Percentiles rank a stretch among this genome's conserved stretches.
Evolutionary conservation across 2,113 vertebrate genomes (phyloP).

Genomic region (Alaudala cheleensis): DNA sequence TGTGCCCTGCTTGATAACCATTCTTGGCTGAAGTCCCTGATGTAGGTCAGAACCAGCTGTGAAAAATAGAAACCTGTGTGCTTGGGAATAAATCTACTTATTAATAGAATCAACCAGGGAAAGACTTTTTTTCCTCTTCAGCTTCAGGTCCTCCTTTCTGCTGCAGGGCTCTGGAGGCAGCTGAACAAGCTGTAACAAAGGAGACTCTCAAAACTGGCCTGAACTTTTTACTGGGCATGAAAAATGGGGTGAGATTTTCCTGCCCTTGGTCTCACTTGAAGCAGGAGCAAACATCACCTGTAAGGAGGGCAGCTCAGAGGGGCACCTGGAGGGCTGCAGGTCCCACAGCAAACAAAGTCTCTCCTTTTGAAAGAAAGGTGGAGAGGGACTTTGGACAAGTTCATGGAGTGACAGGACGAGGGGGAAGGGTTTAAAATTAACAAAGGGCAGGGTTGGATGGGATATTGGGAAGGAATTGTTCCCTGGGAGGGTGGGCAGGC

Average conservation of each 20-base stretch:
- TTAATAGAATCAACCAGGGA: not conserved
- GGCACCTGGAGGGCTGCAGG: not conserved
- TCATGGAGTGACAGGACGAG: rapidly evolving
- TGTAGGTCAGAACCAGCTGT: not conserved
- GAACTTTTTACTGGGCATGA: not conserved
- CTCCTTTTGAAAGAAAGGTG: not conserved
- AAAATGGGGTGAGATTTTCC: not conserved
- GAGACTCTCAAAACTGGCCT: not conserved
- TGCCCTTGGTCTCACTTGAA: not conserved
- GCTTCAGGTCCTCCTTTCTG: not conserved
- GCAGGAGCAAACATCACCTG: not conserved
- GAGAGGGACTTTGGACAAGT: not conserved
- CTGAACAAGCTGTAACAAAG: not conserved
- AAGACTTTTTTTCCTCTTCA: not conserved
- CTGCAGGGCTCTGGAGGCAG: not conserved
- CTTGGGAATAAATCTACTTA: not conserved
- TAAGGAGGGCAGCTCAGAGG: not conserved
- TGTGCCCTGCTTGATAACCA: not conserved
- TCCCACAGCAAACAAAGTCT: not conserved
- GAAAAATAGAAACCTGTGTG: not conserved
- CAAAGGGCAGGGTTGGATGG: not conserved
- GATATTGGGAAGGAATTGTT: not conserved
- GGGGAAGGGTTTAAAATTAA: not conserved
- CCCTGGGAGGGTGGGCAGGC: rapidly evolving
- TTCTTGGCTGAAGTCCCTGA: not conserved